Evolutionary conservation across 2,888 invertebrate genomes (phyloP), one percentile per base, ranked within the genome.

Genomic region (Melanophora roralis): DNA sequence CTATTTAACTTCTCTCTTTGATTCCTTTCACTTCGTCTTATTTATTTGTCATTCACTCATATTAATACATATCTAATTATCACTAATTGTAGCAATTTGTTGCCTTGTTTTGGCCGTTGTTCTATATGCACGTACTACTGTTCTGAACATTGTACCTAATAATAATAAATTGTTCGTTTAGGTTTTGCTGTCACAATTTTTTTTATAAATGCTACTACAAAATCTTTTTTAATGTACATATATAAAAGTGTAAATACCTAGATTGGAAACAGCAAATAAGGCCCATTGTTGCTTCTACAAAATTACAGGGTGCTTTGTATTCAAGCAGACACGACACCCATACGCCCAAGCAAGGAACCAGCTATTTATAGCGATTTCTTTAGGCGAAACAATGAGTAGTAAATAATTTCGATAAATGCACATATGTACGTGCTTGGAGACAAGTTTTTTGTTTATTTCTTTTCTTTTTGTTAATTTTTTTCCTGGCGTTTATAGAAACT

Each of bases 341-440:
- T 40, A n/a, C 51, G 14, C 16, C 40, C 23, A 67, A 21, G n/a
- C n/a, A 57, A 36, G 12, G 19, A 27, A 27, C 16, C 38, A 36
- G 19, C 36, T 60, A 59, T 77, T 67, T 67, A 53, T 53, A 43
- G 59, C 43, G 21, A 65, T 60, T 73, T 68, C 67, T 43, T 57
- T 45, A 36, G 40, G 55, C 64, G 23, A 72, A 80, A 80, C 75
- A 75, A 80, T 76, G 72, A 64, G 64, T 64, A 80, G 72, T 76
- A 76, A 80, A 80, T 81, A 73, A 77, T 81, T 81, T 81, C 78
- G 81, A 81, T 78, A 81, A 81, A 81, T 81, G 81, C 74, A 67
- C 53, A 78, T 74, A 81, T 78, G 81, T 81, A 81, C 81, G 81
- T 81, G 81, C 55, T 71, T 68, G 67, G 64, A 80, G 73, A 74